Base-by-base conservation (phyloP, 2,797 vertebrate genomes). In the Spinus pinus region DNA sequence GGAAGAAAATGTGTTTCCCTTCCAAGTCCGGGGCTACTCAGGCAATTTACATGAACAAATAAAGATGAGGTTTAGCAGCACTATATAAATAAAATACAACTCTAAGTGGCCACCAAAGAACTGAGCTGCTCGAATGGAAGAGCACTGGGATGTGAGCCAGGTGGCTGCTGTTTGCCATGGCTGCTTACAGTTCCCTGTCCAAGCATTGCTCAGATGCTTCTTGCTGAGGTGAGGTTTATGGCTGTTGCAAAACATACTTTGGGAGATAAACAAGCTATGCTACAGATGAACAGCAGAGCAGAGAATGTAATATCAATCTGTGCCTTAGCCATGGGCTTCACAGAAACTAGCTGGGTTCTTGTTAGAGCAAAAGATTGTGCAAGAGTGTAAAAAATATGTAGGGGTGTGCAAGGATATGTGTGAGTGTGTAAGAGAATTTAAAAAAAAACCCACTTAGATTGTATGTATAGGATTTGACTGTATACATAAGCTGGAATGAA, bases 41-140 rank as follows among this genome's bases (percentile, higher is more conserved):
- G 91, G 89, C 95, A 95, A 97, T 96, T 96, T 94, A 77, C 93
- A 86, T 96, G 96, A 94, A 80, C 96, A 97, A 96, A 96, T 95
- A 97, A 97, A 96, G 94, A 95, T 91, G 95, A 94, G 85, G 85
- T 91, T 94, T 97, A 96, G 91, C 95, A 93, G 91, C 73, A 57
- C 94, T 95, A 84, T 91, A 93, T 96, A 96, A 96, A 95, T 96
- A 94, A 95, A 95, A 84, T 84, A 88, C 91, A 77, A 37, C 56
- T 83, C 69, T 95, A 96, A 96, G 93, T 94, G 95, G 94, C 91
- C 94, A 96, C 95, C 95, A 94, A 93, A 96, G 95, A 96, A 66
- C 94, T 64, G 79, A 90, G 56, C 82, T 94, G 85, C 80, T 91
- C 3, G 0, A 86, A 79, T 75, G 82, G 87, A 91, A 84, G 72